Percentiles rank a stretch among this genome's conserved stretches.
Conservation (phyloP, 2,797 vertebrate genomes). For the Lateolabrax maculatus region DNA sequence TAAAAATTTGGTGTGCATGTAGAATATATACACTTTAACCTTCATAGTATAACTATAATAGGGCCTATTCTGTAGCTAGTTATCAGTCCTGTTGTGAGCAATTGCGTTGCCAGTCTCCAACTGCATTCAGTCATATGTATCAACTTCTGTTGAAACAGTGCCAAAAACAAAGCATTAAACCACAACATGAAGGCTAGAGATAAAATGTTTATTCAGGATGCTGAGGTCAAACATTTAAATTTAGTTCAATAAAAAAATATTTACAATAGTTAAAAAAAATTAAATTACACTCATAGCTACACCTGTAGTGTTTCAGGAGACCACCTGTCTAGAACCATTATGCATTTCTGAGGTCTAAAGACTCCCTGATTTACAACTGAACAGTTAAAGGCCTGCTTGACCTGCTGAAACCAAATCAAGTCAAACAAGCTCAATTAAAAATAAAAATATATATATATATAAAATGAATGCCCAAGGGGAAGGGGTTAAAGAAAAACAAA, state of each 20-base stretch:
- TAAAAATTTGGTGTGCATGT: no score
- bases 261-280: slow-evolving; percentile 71
- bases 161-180: not conserved
- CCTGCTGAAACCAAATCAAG: slow-evolving; percentile 19
- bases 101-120: not conserved
- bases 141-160: no score
- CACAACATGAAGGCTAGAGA: not conserved
- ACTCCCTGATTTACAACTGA: not conserved
- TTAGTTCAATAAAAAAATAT: slow-evolving; percentile 66
- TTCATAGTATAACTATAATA: no score
- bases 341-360: not conserved
- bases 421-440: slow-evolving; percentile 29
- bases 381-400: slow-evolving; percentile 38
- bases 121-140: not conserved
- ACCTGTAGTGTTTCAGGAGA: slow-evolving; percentile 12
- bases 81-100: not conserved
- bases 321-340: slow-evolving; percentile 1
- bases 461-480: not conserved
- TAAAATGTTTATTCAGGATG: slow-evolving; percentile 77
- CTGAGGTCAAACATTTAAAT: slow-evolving; percentile 52
- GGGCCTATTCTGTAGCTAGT: not conserved
- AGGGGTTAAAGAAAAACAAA: not conserved
- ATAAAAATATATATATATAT: not conserved
- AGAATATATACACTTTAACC: no score
- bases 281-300: slow-evolving; percentile 46